Evolutionary conservation across 2,888 invertebrate species (phyloP), one percentile per base, ranked within the genome.

Genomic region (Leistus spinibarbis): DNA sequence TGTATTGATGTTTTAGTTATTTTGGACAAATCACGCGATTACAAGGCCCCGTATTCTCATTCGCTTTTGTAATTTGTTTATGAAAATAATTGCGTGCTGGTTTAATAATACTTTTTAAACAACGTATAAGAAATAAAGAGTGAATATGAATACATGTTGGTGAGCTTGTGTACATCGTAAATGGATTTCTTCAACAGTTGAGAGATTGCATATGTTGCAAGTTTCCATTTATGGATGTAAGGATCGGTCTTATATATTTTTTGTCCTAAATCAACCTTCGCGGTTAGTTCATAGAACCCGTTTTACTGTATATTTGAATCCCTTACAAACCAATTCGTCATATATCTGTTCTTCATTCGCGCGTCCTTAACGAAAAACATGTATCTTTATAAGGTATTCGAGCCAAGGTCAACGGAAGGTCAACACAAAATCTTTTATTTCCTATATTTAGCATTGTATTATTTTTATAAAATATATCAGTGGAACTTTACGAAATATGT

Each of bases 201-300:
- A 7, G n/a, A n/a, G n/a, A n/a, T 5, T 4, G 60, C 22, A 60
- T 20, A 17, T 60, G 19, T n/a, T 56, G 17, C 60, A 60, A 60
- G 60, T 60, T 60, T 60, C 60, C 60, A 5, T 60, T 19, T 60
- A 60, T 19, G 60, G 10, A 60, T 9, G 7, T 40, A 7, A 40
- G 40, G 40, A 19, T 19, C 60, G 16, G 60, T 1, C n/a, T 13
- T 54, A 54, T 22, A 5, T 60, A 40, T 60, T 60, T 60, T 60
- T 60, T 60, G 60, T 60, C 60, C 60, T 22, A 60, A 60, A 60
- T 60, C 60, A 40, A 40, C 40, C 40, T 40, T 40, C 40, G 40
- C 40, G 3, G 40, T 40, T 40, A 40, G 27, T 27, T 27, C 40
- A 40, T 40, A 40, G 40, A n/a, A n/a, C 40, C 13, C 10, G 40